Percentiles rank a stretch among this genome's conserved stretches.
Conservation (phyloP, 2,888 invertebrate genomes). For the Lepidocyrtoides sp. region DNA sequence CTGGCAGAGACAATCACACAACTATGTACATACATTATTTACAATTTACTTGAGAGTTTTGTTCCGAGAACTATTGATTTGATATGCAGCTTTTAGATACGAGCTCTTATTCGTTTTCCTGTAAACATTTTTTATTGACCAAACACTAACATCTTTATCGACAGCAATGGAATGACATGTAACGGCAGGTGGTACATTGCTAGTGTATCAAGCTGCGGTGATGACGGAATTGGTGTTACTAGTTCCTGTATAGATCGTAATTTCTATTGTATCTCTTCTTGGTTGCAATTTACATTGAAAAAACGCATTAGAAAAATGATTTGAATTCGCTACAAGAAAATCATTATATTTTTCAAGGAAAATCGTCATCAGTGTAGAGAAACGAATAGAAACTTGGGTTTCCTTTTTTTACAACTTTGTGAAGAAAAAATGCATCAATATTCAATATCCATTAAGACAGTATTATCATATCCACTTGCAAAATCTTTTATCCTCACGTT, state of each 20-base stretch:
- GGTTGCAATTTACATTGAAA: not conserved
- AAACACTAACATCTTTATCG: constrained; percentile 23
- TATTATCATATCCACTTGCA: not conserved
- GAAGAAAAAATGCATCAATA: not conserved
- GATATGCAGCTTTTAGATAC: too few relatives aligned
- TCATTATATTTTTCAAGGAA: not conserved
- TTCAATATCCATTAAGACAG: not conserved
- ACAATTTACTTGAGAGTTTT: too few relatives aligned
- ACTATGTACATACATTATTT: too few relatives aligned
- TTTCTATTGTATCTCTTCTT: not conserved
- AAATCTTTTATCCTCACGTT: not conserved
- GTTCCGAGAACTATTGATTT: too few relatives aligned
- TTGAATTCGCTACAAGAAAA: not conserved
- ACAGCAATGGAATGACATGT: constrained; percentile 7
- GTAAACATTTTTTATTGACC: constrained; percentile 17
- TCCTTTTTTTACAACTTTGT: not conserved
- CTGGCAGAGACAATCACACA: too few relatives aligned
- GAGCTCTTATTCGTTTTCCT: too few relatives aligned
- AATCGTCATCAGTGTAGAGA: not conserved
- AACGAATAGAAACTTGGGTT: too few relatives aligned
- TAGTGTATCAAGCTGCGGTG: constrained; percentile 5
- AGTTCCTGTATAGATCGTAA: not conserved
- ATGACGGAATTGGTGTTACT: not conserved
- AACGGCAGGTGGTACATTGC: constrained; percentile 42
- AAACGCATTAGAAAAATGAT: not conserved